A percentile compares a stretch with the other conserved stretches of the same genome.
Conservation (phyloP, 2,888 invertebrate species). For the Onchidella celtica region DNA sequence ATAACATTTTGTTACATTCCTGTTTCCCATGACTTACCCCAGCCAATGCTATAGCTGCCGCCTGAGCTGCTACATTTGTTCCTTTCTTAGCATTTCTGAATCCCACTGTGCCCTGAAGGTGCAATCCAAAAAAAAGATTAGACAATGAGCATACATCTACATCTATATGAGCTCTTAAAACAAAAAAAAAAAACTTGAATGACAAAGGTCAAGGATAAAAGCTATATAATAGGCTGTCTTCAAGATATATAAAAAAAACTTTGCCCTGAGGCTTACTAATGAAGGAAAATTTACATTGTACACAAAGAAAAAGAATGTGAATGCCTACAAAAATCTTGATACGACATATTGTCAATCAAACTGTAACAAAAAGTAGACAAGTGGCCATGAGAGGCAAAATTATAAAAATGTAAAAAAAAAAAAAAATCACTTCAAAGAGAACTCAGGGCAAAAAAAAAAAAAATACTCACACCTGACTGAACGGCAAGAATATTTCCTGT, state of each 20-base stretch:
- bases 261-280: too few relatives aligned
- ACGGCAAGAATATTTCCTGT: conserved; percentile 7
- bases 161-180: background rate
- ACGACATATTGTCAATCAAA: background rate
- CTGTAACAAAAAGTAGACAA: background rate
- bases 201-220: background rate
- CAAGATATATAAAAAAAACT: too few relatives aligned
- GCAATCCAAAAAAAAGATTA: background rate
- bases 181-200: background rate
- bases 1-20: too few relatives aligned
- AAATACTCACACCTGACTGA: conserved; percentile 26
- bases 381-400: background rate
- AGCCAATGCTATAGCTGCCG: conserved; percentile 87
- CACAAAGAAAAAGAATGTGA: too few relatives aligned
- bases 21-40: conserved; percentile 63
- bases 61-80: conserved; percentile 97
- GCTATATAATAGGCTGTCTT: background rate
- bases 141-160: background rate
- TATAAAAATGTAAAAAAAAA: background rate
- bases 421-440: background rate
- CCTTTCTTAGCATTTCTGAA: conserved; percentile 97
- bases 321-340: too few relatives aligned
- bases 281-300: too few relatives aligned
- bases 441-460: background rate
- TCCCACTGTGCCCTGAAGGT: conserved; percentile 94